These are phyloP conservation scores for Girardinichthys multiradiatus DNA, from an alignment of 2,113 vertebrate species.

Conservation along the genomic window DNA sequence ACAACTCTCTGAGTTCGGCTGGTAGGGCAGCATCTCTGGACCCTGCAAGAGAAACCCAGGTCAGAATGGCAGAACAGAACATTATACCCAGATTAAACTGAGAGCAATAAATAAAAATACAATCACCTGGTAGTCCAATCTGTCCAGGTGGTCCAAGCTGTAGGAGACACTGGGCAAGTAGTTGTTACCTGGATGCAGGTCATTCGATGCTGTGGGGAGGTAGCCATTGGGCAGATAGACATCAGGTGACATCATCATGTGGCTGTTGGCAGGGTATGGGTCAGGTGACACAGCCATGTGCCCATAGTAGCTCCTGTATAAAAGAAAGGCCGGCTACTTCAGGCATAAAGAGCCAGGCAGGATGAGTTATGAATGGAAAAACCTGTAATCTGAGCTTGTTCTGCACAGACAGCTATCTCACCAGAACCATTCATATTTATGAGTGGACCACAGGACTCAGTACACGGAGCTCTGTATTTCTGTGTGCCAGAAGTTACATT, in stretches of 20 bases:
- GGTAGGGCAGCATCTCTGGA: slow-evolving; percentile 60
- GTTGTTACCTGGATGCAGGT: slow-evolving; percentile 47
- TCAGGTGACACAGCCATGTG: slow-evolving; percentile 68
- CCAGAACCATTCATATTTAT: slow-evolving; percentile 28
- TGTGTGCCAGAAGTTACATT: neutral
- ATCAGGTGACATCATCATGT: slow-evolving; percentile 67
- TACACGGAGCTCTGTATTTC: neutral
- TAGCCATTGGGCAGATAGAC: slow-evolving; percentile 57
- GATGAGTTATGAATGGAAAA: neutral
- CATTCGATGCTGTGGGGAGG: slow-evolving; percentile 41
- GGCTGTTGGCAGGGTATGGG: slow-evolving; percentile 49
- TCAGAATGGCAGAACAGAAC: neutral
- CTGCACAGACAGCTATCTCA: slow-evolving; percentile 25
- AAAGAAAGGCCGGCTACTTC: neutral
- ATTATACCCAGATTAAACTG: no score
- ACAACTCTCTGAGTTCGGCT: slow-evolving; percentile 69
- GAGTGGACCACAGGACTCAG: neutral
- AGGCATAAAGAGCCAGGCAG: neutral
- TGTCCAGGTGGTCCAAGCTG: slow-evolving; percentile 74
- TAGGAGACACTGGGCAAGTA: slow-evolving; percentile 75
- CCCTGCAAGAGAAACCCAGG: slow-evolving; percentile 38
- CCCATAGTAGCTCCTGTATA: slow-evolving; percentile 67
- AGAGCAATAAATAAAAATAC: neutral
- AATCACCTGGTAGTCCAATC: slow-evolving; percentile 69
- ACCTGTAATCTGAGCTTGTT: neutral